These are phyloP conservation scores for Noctua fimbriata DNA, from an alignment of 2,888 invertebrate genomes.

Conservation along the genomic window DNA sequence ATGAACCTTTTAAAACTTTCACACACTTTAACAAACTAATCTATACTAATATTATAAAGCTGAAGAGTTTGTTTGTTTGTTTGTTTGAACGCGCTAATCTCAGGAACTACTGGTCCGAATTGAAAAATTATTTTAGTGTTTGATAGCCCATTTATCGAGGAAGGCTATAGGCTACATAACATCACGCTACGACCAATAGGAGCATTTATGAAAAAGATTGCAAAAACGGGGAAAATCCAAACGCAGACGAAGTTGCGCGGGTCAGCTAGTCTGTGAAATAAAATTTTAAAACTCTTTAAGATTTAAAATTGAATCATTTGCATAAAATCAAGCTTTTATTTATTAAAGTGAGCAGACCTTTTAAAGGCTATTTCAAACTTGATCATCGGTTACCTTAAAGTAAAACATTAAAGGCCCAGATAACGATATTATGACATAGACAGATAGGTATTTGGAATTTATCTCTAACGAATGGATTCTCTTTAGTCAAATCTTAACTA, in stretches of 20 bases:
- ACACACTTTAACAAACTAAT: not conserved
- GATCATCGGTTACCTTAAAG: not conserved
- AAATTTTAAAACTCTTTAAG: not conserved
- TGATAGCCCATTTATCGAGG: no score
- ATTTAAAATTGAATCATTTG: slow-evolving; percentile 27
- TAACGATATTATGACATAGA: slow-evolving; percentile 24
- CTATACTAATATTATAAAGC: no score
- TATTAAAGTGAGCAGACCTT: not conserved
- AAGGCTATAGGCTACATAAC: no score
- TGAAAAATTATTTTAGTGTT: no score
- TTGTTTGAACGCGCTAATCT: no score
- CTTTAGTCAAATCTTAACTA: not conserved
- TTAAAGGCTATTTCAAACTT: slow-evolving; percentile 19
- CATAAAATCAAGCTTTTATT: slow-evolving; percentile 17
- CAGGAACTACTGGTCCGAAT: no score
- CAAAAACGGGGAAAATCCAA: no score
- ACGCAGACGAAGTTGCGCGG: no score
- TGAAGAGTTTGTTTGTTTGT: no score
- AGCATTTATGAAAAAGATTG: no score
- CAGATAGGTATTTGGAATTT: slow-evolving; percentile 20
- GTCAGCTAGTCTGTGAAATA: no score
- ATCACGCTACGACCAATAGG: no score
- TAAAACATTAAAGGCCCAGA: slow-evolving; percentile 19
- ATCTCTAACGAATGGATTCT: slow-evolving; percentile 2
- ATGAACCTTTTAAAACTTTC: slow-evolving; percentile 11